phyloP scores from a whole-genome alignment of 2,888 invertebrate genomes.

The Drosophila helvetica region DNA sequence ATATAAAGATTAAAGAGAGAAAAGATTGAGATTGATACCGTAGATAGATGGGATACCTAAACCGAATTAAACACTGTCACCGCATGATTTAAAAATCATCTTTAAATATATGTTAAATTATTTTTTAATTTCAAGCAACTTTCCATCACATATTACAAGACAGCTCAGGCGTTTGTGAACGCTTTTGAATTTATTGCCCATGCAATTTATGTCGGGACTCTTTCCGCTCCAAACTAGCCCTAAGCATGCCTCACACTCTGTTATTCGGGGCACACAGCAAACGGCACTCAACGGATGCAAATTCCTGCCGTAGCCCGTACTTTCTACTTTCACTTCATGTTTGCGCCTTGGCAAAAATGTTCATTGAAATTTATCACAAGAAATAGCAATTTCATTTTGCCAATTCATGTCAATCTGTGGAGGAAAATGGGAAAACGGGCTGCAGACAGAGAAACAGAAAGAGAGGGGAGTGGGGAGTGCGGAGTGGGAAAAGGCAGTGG shows the following conservation, averaged over 20 bases:
- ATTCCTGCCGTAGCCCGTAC: slow-evolving; percentile 18
- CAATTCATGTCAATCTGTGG: slow-evolving; percentile 67
- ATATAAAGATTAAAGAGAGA: background rate
- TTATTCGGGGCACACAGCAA: slow-evolving; percentile 46
- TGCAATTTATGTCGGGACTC: slow-evolving; percentile 31
- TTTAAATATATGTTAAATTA: background rate
- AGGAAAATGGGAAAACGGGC: slow-evolving; percentile 11
- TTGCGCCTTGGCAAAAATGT: slow-evolving; percentile 19
- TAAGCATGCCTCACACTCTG: slow-evolving; percentile 14
- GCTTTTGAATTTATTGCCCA: slow-evolving; percentile 21
- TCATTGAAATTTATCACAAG: slow-evolving; percentile 75
- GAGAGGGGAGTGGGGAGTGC: background rate
- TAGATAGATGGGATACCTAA: no score
- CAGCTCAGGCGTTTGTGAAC: slow-evolving; percentile 3
- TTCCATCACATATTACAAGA: background rate
- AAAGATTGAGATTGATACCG: background rate
- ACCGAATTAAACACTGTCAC: background rate
- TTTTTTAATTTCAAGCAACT: background rate
- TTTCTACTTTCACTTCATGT: slow-evolving; percentile 45
- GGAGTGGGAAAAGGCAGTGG: slow-evolving; percentile 14
- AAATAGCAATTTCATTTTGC: slow-evolving; percentile 72
- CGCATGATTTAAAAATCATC: slow-evolving; percentile 10
- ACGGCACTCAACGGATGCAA: slow-evolving; percentile 57
- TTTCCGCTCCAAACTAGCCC: slow-evolving; percentile 17
- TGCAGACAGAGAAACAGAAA: slow-evolving; percentile 16